Conservation (phyloP, 2,113 vertebrate species). For the Menidia beryllina region DNA sequence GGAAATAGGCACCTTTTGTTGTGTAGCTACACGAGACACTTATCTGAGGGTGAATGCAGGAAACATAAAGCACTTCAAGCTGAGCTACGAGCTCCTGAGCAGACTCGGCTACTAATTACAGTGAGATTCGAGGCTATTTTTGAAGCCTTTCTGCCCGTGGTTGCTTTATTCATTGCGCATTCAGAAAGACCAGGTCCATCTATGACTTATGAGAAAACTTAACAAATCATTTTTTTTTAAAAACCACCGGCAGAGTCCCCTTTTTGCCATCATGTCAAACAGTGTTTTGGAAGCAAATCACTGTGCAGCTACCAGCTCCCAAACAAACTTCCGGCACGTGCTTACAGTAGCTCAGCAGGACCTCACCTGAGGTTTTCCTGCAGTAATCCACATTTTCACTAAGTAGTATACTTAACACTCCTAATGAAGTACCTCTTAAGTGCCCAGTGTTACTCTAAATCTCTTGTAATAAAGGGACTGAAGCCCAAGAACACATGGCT, state of each 20-base stretch:
- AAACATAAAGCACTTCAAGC: constrained; percentile 57
- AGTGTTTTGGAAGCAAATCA: neutral
- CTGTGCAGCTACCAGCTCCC: constrained; percentile 32
- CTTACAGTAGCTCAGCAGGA: constrained; percentile 42
- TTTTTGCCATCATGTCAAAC: neutral
- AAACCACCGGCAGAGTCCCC: neutral
- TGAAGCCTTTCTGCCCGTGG: neutral
- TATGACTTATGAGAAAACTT: neutral
- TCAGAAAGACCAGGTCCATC: neutral
- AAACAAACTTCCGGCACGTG: constrained; percentile 42
- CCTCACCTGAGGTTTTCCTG: constrained; percentile 61
- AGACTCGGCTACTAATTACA: constrained; percentile 10
- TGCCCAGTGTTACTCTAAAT: neutral
- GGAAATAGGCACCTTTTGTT: neutral
- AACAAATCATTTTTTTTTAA: neutral
- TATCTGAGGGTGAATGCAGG: constrained; percentile 28
- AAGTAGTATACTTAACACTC: constrained; percentile 18
- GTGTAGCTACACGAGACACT: neutral
- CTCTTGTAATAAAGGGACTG: neutral
- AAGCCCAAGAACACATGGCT: neutral
- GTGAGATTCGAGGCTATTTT: neutral
- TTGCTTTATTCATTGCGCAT: neutral
- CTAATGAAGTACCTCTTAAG: constrained; percentile 28
- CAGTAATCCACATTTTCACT: constrained; percentile 19
- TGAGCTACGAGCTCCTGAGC: constrained; percentile 25